A percentile compares a stretch with the other conserved stretches of the same genome.
Evolutionary conservation across 2,113 vertebrate genomes (phyloP).

Genomic region (Siniperca chuatsi): DNA sequence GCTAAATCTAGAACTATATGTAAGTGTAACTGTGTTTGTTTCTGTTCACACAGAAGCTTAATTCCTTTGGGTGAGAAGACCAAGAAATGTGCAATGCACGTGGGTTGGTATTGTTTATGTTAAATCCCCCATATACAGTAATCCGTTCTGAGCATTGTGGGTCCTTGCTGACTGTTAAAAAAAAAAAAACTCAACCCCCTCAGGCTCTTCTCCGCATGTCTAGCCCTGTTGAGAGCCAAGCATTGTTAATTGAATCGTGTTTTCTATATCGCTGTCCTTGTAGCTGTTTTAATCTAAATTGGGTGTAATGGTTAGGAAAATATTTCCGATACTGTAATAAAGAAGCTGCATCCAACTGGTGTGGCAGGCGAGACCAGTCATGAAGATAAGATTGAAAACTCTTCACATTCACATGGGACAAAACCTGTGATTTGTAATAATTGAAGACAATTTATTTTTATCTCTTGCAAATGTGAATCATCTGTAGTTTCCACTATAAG

Average conservation of each 20-base stretch:
- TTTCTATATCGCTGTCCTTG: slow-evolving; percentile 20
- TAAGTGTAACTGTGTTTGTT: slow-evolving; percentile 14
- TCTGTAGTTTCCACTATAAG: slow-evolving; percentile 1
- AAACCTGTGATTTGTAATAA: slow-evolving; percentile 29
- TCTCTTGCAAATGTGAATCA: background rate
- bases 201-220: slow-evolving; percentile 43
- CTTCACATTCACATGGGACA: background rate
- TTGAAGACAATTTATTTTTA: background rate
- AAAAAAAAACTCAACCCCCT: background rate
- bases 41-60: slow-evolving; percentile 35
- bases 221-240: slow-evolving; percentile 43
- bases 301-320: slow-evolving; percentile 48
- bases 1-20: slow-evolving; percentile 24
- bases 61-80: slow-evolving; percentile 48
- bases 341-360: slow-evolving; percentile 24
- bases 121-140: slow-evolving; percentile 49
- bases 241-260: slow-evolving; percentile 61
- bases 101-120: slow-evolving; percentile 56
- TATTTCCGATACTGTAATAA: slow-evolving; percentile 35
- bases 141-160: slow-evolving; percentile 41
- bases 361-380: slow-evolving; percentile 14
- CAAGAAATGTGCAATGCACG: slow-evolving; percentile 37
- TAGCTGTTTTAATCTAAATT: slow-evolving; percentile 40
- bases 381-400: slow-evolving; percentile 32
- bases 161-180: slow-evolving; percentile 27